phyloP scores from a whole-genome alignment of 1,140 invertebrate species.

The Phortica variegata region DNA sequence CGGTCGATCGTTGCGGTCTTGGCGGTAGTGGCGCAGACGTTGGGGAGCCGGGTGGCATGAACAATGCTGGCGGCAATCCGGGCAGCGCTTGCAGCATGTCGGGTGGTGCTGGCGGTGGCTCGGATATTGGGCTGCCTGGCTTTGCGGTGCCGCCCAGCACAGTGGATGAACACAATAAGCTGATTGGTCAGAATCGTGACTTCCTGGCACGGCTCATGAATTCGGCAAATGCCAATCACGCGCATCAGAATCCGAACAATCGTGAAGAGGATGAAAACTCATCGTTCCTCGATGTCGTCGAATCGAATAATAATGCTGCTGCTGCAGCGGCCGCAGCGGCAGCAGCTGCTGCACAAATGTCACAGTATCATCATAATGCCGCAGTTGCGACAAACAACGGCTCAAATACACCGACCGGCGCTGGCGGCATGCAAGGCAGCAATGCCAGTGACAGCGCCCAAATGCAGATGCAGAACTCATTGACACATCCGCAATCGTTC shows the following conservation, averaged over 20 bases:
- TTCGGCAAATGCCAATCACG: conserved; percentile 38
- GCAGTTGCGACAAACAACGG: conserved; percentile 13
- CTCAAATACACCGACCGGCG: conserved; percentile 6
- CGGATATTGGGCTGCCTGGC: conserved; percentile 8
- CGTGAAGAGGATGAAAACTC: conserved; percentile 55
- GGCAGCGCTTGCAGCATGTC: conserved; percentile 1
- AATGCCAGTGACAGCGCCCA: conserved; percentile 20
- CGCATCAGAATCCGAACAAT: conserved; percentile 36
- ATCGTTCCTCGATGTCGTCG: conserved; percentile 53
- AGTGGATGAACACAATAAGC: conserved; percentile 47
- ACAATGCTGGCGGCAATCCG: neutral
- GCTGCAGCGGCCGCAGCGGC: conserved; percentile 31
- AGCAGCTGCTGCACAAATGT: conserved; percentile 42
- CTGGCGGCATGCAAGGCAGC: conserved; percentile 5
- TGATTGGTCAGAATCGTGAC: conserved; percentile 50
- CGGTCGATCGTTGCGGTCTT: conserved; percentile 14
- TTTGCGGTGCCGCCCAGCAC: conserved; percentile 44
- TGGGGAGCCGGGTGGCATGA: neutral
- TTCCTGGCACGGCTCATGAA: conserved; percentile 51
- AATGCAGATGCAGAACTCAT: conserved; percentile 54
- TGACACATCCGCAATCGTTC: conserved; percentile 50
- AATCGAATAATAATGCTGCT: conserved; percentile 47
- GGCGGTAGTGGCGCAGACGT: neutral
- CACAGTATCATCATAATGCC: conserved; percentile 38
- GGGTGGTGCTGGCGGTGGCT: conserved; percentile 11